These are phyloP conservation scores for Melanotaenia trifasciata DNA, from an alignment of 2,797 vertebrate species.

Conservation along the genomic window DNA sequence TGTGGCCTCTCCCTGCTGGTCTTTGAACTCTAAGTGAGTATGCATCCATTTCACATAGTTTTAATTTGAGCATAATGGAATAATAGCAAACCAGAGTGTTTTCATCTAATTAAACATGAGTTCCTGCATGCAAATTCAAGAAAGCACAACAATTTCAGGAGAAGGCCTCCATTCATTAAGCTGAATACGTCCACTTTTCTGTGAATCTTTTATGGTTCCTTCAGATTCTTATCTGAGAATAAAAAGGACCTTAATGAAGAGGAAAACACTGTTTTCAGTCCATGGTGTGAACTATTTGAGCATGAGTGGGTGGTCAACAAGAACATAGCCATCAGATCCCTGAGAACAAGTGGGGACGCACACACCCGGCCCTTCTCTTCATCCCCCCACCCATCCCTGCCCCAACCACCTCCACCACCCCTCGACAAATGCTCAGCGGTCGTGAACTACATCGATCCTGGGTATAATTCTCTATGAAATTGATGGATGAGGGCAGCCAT, in stretches of 20 bases:
- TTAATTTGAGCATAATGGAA: constrained; percentile 41
- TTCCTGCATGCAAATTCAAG: constrained; percentile 18
- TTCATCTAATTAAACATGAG: constrained; percentile 31
- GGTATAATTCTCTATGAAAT: constrained; percentile 95
- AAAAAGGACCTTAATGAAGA: constrained; percentile 34
- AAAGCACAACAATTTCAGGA: constrained; percentile 22
- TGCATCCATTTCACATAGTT: constrained; percentile 46
- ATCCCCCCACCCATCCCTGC: neutral
- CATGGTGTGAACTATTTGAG: constrained; percentile 80
- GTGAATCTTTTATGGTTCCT: constrained; percentile 24
- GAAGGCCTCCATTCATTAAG: constrained; percentile 28
- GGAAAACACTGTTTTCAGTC: constrained; percentile 45
- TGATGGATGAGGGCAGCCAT: constrained; percentile 92
- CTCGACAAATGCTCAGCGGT: constrained; percentile 85
- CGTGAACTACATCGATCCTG: constrained; percentile 92
- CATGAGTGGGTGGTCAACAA: constrained; percentile 66
- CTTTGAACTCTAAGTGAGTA: constrained; percentile 17
- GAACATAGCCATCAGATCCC: constrained; percentile 75
- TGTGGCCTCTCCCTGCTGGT: constrained; percentile 36
- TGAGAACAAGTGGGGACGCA: constrained; percentile 73
- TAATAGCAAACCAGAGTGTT: constrained; percentile 33
- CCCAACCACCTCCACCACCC: constrained; percentile 58
- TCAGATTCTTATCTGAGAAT: constrained; percentile 28
- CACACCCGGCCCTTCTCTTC: constrained; percentile 27
- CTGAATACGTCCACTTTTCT: constrained; percentile 29